Conservation (phyloP, 1,140 invertebrate species). For the Stegodyphus dumicola region DNA sequence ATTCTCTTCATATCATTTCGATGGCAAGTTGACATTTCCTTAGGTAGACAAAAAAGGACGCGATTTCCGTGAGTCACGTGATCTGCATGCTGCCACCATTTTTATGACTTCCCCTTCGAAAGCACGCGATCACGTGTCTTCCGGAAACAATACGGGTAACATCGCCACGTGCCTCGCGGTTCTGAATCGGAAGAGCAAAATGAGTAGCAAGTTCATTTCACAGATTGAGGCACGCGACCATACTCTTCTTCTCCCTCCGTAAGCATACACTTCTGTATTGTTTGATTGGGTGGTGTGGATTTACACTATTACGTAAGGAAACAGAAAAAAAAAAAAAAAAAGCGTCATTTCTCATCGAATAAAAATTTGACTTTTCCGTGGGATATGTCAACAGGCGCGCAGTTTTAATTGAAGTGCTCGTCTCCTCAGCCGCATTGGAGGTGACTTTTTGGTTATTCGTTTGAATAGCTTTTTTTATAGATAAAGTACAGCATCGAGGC, state of each 20-base stretch:
- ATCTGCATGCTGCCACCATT: background rate
- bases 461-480: too few species aligned
- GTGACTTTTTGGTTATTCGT: too few species aligned
- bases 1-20: too few species aligned
- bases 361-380: slow-evolving; percentile 7
- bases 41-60: too few species aligned
- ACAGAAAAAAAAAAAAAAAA: too few species aligned
- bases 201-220: background rate
- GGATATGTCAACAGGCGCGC: slow-evolving; percentile 18
- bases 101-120: slow-evolving; percentile 16
- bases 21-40: too few species aligned
- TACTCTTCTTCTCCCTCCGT: too few species aligned
- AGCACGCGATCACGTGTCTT: slow-evolving; percentile 18
- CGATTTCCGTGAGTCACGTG: slow-evolving; percentile 13
- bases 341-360: background rate
- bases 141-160: slow-evolving; percentile 36
- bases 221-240: background rate
- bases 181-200: background rate
- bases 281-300: too few species aligned
- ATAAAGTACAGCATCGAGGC: too few species aligned
- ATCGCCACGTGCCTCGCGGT: slow-evolving; percentile 21
- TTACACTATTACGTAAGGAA: too few species aligned
- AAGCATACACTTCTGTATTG: too few species aligned
- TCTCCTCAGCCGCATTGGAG: too few species aligned
- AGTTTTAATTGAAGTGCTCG: background rate